These are phyloP conservation scores for Heliothis virescens DNA, from an alignment of 1,140 invertebrate species.

Conservation along the genomic window DNA sequence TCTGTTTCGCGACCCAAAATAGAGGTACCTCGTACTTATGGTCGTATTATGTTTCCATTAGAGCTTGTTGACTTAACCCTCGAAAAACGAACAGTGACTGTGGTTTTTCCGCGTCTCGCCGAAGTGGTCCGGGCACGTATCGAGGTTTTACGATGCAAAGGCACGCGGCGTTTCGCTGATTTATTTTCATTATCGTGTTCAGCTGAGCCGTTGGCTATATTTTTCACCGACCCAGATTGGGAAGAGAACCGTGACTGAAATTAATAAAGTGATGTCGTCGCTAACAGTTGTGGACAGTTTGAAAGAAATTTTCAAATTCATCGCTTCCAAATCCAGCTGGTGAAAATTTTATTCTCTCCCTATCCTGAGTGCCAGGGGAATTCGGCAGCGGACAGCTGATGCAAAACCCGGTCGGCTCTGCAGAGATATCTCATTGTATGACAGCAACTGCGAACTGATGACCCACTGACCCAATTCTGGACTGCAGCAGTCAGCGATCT, in stretches of 20 bases:
- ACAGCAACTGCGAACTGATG: constrained; percentile 76
- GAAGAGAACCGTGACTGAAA: constrained; percentile 57
- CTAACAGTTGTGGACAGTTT: constrained; percentile 46
- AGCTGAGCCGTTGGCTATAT: constrained; percentile 56
- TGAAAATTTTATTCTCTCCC: constrained; percentile 48
- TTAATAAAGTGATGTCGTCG: constrained; percentile 59
- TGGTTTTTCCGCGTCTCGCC: constrained; percentile 53
- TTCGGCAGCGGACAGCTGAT: constrained; percentile 66
- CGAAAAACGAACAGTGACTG: constrained; percentile 62
- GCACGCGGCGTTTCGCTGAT: constrained; percentile 63
- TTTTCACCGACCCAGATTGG: constrained; percentile 59
- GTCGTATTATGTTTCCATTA: constrained; percentile 80
- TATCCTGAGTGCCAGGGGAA: constrained; percentile 52
- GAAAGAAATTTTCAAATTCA: constrained; percentile 54
- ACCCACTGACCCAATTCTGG: constrained; percentile 80
- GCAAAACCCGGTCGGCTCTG: constrained; percentile 68
- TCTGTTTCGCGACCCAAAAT: constrained; percentile 69
- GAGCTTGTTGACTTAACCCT: constrained; percentile 77
- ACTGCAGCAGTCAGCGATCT: constrained; percentile 77
- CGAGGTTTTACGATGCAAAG: constrained; percentile 70
- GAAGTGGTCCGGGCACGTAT: constrained; percentile 60
- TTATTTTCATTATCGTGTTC: constrained; percentile 73
- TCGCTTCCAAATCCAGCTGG: constrained; percentile 22
- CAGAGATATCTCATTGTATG: constrained; percentile 83
- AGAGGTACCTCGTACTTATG: constrained; percentile 65